Evolutionary conservation across 2,113 vertebrate species (phyloP), one percentile per base, ranked within the genome.

Genomic region (Amphiprion percula): DNA sequence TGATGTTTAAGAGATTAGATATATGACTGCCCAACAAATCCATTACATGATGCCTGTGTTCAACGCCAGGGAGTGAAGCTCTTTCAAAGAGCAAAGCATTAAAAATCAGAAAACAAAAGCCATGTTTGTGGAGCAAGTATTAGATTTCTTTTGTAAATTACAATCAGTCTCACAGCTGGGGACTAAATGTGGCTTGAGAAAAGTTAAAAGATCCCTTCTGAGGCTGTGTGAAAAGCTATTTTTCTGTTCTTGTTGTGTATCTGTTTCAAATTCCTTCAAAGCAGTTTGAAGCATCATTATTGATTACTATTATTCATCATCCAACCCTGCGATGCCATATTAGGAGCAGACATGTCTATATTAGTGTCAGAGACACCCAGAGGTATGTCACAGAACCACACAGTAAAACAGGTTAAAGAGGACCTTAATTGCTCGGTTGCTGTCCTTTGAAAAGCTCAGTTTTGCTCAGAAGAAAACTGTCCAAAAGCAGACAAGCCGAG

Each of bases 381-480:
- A 86, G 68, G 62, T 86, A 82, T 69, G 72, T 86, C 84, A 82
- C 67, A 72, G 92, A 77, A 90, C 79, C 85, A 87, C 86, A 86
- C 83, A 87, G 80, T 91, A 88, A 87, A 92, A 80, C 87, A 60
- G 49, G 88, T 81, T 77, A 89, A 89, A 90, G 81, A 87, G 79
- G 63, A 83, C 80, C 81, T 90, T 92, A 89, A 93, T 92, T 93
- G 85, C 88, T 80, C 33, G 69, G 77, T 83, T 84, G 63, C 74
- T 85, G 76, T 82, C 41, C 73, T 88, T 88, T 92, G 78, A 91
- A 90, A 92, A 71, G 64, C 54, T 79, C 70, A 26, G 33, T 82
- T 85, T 77, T 77, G 61, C 77, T 80, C 37, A 59, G 83, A 81
- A 83, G 76, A 80, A 82, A 77, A 85, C 39, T 53, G 83, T 89